These are phyloP conservation scores for Homalodisca vitripennis DNA, from an alignment of 1,140 invertebrate species.

Conservation along the genomic window DNA sequence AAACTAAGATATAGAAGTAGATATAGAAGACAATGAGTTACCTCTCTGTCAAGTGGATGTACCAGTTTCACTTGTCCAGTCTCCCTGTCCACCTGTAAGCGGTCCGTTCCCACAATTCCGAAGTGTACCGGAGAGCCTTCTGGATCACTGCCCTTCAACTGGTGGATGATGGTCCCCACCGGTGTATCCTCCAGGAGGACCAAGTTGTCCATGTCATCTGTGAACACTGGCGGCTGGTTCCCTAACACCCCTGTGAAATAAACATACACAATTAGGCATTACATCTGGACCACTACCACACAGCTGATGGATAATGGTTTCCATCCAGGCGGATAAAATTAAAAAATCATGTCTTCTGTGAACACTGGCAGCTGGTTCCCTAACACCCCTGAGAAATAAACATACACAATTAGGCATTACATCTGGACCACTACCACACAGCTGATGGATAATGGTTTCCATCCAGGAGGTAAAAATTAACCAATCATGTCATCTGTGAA, in stretches of 20 bases:
- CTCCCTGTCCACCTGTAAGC: constrained; percentile 70
- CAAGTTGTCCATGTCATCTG: constrained; percentile 68
- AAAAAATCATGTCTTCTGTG: constrained; percentile 68
- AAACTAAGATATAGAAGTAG: neutral
- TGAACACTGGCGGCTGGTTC: constrained; percentile 67
- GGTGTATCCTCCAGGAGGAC: constrained; percentile 73
- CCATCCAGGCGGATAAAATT: constrained; percentile 73
- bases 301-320: constrained; percentile 70
- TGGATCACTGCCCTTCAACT: constrained; percentile 74
- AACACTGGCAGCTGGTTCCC: constrained; percentile 66
- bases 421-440: constrained; percentile 79
- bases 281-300: constrained; percentile 79
- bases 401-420: too few relatives aligned
- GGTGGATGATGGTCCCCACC: constrained; percentile 73
- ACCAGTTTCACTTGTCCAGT: constrained; percentile 76
- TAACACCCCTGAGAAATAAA: constrained; percentile 29
- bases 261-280: too few relatives aligned
- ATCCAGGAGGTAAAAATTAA: constrained; percentile 75
- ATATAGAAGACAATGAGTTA: constrained; percentile 45
- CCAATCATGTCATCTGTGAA: constrained; percentile 70
- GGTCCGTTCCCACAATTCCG: constrained; percentile 76
- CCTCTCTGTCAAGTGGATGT: constrained; percentile 80
- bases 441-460: constrained; percentile 69
- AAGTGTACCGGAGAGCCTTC: constrained; percentile 69
- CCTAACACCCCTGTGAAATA: constrained; percentile 30